Base-by-base conservation (phyloP, 2,113 vertebrate species). In the Mugil cephalus region DNA sequence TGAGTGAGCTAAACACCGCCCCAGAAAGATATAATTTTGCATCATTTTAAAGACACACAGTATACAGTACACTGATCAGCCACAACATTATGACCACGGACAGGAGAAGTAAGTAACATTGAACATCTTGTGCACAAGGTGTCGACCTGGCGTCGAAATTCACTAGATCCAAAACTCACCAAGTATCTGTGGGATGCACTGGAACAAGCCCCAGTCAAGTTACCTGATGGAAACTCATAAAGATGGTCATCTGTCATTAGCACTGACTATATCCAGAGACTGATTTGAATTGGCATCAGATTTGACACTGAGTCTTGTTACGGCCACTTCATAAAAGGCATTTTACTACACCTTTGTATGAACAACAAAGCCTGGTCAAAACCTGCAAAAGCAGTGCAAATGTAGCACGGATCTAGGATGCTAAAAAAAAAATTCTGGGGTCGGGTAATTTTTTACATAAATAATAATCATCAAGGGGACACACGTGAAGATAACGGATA, bases 351-450 rank as follows among this genome's bases (percentile, higher is more conserved):
- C 6, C 40, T 79, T n/a, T 62, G 18, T 2, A 86, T 53, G 58
- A 86, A 74, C 18, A 80, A 36, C 6, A 51, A 52, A 50, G 54
- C 12, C n/a, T 72, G 70, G 7, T 66, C 4, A 53, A 71, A 56
- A 18, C 39, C 60, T 38, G 53, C 34, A 5, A 65, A 4, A 0
- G 34, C 1, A 0, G 67, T 77, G 38, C 1, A 48, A 21, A 1
- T 15, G 24, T 48, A 53, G 35, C 8, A 64, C 7, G 30, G 0
- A 35, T 15, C 50, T 1, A 38, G 0, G 2, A 63, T n/a, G 0
- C 1, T 8, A 10, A 1, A 0, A 24, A n/a, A 53, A 66, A 7
- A 11, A 2, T 3, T 34, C 0, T 0, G 0, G 0, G 10, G 7
- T 0, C 1, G 67, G 6, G 2, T 6, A 9, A 4, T 2, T 0